Conservation (phyloP, 2,888 invertebrate genomes). For the Steinernema hermaphroditum region DNA sequence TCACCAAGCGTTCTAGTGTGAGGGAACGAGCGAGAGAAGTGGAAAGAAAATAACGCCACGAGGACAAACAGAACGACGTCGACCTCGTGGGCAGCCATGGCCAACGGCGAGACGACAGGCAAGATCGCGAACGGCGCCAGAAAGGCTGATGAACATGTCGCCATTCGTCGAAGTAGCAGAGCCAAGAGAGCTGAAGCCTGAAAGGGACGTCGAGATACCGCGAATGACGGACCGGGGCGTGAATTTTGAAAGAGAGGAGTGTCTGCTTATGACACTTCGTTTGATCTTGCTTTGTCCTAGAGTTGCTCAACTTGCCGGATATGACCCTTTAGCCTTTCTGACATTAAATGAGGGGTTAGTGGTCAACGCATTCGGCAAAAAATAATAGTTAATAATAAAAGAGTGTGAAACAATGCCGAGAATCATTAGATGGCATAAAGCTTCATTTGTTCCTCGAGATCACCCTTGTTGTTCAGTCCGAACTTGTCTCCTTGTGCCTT, state of each 20-base stretch:
- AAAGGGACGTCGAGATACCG: slow-evolving; percentile 5
- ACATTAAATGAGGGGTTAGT: no score
- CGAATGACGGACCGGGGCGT: neutral
- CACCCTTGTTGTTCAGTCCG: slow-evolving; percentile 53
- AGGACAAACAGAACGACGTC: slow-evolving; percentile 18
- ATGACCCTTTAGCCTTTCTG: no score
- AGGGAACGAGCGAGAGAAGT: slow-evolving; percentile 19
- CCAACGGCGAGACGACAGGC: slow-evolving; percentile 24
- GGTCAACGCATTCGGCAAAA: no score
- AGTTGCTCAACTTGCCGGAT: no score
- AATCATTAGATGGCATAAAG: slow-evolving; percentile 53
- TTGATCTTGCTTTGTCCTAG: neutral
- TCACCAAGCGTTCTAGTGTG: neutral
- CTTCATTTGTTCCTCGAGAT: slow-evolving; percentile 60
- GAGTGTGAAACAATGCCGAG: no score
- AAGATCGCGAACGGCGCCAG: slow-evolving; percentile 6
- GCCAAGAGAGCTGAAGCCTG: slow-evolving; percentile 1
- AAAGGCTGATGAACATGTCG: slow-evolving; percentile 17
- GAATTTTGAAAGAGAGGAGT: neutral
- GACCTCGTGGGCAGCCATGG: neutral
- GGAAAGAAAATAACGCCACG: slow-evolving; percentile 23
- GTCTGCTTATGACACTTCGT: neutral
- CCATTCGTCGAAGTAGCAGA: slow-evolving; percentile 9
- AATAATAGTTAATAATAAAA: no score
- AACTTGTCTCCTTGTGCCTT: slow-evolving; percentile 60